Percentiles rank a stretch among this genome's conserved stretches.
Evolutionary conservation across 2,113 vertebrate genomes (phyloP).

Genomic region (Spea multiplicata): DNA sequence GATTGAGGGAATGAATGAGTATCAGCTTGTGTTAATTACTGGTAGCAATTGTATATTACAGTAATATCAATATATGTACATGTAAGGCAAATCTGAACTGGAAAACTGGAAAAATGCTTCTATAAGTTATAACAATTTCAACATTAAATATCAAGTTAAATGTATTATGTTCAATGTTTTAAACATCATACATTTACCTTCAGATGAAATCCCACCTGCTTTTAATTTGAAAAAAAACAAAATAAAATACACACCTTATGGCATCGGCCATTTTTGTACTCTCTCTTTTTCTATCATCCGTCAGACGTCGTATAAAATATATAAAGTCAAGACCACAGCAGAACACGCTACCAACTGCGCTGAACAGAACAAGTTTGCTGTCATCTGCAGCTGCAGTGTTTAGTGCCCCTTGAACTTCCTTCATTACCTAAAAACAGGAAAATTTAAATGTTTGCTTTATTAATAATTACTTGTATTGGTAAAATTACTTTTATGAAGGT

Average conservation of each 20-base stretch:
- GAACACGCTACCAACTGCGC: constrained; percentile 89
- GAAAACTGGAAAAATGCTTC: no score
- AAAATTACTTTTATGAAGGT: no score
- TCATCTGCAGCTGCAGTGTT: constrained; percentile 92
- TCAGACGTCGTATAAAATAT: constrained; percentile 91
- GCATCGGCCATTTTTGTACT: constrained; percentile 97
- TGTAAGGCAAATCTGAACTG: no score
- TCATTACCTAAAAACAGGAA: constrained; percentile 84
- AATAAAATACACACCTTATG: constrained; percentile 76
- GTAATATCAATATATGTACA: no score
- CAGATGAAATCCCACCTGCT: not conserved
- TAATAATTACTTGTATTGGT: no score
- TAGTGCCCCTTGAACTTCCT: constrained; percentile 96
- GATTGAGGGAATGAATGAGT: no score
- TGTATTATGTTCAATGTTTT: not conserved
- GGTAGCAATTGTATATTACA: no score
- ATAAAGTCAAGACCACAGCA: constrained; percentile 95
- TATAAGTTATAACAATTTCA: no score
- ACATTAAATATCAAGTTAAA: not conserved
- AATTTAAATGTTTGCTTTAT: not conserved
- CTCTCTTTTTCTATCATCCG: constrained; percentile 92
- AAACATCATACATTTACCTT: not conserved
- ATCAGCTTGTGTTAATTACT: no score
- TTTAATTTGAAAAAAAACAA: not conserved
- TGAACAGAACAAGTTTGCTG: constrained; percentile 90